These are phyloP conservation scores for Pomatorhinus ruficollis DNA, from an alignment of 2,113 vertebrate genomes.

Conservation along the genomic window DNA sequence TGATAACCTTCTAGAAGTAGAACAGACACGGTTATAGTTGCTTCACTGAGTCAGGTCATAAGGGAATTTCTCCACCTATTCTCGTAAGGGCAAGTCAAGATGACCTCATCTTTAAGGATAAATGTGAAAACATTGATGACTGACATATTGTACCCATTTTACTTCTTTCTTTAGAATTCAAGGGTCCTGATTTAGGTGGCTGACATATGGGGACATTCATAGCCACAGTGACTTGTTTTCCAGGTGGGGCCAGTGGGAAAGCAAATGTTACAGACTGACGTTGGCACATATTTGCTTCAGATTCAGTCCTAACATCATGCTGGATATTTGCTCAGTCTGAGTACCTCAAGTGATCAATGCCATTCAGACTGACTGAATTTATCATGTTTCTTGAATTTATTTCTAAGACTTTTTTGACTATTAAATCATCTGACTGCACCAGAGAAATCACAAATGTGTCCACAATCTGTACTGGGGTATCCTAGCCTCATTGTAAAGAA, in stretches of 20 bases:
- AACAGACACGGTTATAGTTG: not conserved
- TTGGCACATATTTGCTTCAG: not conserved
- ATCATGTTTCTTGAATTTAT: not conserved
- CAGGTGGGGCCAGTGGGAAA: not conserved
- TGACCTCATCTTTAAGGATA: not conserved
- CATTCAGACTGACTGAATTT: not conserved
- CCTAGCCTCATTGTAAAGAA: not conserved
- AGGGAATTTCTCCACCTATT: not conserved
- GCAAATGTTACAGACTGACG: not conserved
- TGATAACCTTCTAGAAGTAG: not conserved
- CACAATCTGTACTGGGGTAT: fast-evolving
- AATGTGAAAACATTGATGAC: not conserved
- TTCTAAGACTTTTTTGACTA: not conserved
- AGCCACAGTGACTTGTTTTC: not conserved
- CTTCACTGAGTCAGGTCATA: not conserved
- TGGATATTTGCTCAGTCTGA: not conserved
- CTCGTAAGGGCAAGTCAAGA: not conserved
- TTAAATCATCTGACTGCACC: not conserved
- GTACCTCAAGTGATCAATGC: not conserved
- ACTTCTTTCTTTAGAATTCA: not conserved
- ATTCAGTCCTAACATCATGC: not conserved
- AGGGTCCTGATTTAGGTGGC: not conserved
- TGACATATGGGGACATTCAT: not conserved
- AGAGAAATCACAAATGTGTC: not conserved
- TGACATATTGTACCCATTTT: not conserved